Conservation (phyloP, 2,888 invertebrate genomes). For the Abrostola tripartita region DNA sequence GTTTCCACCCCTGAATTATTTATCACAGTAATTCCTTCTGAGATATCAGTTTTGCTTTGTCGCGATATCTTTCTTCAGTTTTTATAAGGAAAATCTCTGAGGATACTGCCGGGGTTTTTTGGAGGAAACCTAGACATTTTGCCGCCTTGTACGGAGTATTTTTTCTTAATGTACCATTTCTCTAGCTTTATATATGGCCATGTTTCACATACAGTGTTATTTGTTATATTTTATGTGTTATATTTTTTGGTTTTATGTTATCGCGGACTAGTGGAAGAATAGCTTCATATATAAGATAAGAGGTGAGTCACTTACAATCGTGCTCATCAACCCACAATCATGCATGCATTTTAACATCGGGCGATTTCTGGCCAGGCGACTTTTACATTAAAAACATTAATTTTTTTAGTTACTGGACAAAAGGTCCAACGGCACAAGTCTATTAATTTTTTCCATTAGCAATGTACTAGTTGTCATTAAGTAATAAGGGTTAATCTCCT, state of each 20-base stretch:
- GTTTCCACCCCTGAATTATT: slow-evolving; percentile 50
- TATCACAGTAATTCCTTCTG: slow-evolving; percentile 53
- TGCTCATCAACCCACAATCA: too few relatives aligned
- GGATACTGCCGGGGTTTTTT: slow-evolving; percentile 21
- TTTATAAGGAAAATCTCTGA: slow-evolving; percentile 41
- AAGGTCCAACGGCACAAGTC: too few relatives aligned
- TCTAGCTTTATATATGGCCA: slow-evolving; percentile 28
- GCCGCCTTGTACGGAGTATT: slow-evolving; percentile 25
- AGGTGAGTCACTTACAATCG: too few relatives aligned
- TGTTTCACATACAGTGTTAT: slow-evolving; percentile 4
- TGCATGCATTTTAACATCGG: too few relatives aligned
- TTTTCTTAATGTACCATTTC: slow-evolving; percentile 28
- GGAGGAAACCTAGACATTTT: slow-evolving; percentile 31
- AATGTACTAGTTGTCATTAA: too few relatives aligned
- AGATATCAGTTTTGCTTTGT: slow-evolving; percentile 51
- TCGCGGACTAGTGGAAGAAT: neutral
- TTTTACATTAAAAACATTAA: too few relatives aligned
- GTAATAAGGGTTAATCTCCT: too few relatives aligned
- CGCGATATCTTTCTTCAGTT: slow-evolving; percentile 36
- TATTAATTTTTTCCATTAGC: too few relatives aligned
- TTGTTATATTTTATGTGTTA: neutral
- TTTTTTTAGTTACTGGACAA: too few relatives aligned
- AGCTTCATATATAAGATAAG: neutral
- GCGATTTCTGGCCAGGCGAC: too few relatives aligned
- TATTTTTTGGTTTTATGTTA: neutral